These are phyloP conservation scores for Vulpes ferrilata DNA, from an alignment of 2,113 vertebrate genomes.

Conservation along the genomic window DNA sequence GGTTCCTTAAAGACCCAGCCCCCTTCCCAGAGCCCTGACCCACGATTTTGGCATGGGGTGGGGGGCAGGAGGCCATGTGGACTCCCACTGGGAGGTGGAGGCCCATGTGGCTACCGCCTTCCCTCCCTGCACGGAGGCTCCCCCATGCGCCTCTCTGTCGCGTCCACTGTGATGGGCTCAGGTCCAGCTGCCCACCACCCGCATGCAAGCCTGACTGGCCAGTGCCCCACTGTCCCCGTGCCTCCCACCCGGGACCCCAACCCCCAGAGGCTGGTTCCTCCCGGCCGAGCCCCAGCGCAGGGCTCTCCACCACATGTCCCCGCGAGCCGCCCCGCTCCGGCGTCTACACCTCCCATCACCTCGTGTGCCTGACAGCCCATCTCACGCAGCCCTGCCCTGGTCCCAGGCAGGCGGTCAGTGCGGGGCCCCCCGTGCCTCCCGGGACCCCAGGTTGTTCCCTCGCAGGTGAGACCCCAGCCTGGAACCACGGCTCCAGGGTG, in stretches of 20 bases:
- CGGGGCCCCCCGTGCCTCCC: neutral
- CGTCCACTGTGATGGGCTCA: accelerated
- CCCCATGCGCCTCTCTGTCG: accelerated
- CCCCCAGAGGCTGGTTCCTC: neutral
- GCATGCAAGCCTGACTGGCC: neutral
- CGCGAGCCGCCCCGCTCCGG: neutral
- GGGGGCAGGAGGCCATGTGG: neutral
- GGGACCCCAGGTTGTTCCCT: neutral
- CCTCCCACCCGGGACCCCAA: neutral
- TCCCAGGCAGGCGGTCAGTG: neutral
- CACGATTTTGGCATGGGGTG: neutral
- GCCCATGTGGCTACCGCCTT: accelerated
- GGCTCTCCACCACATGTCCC: neutral
- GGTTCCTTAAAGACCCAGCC: neutral
- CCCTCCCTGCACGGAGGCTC: too few species aligned
- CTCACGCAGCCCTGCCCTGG: neutral
- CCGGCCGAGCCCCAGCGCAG: neutral
- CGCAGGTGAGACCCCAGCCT: neutral
- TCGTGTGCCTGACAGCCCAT: accelerated
- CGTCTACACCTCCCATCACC: too few species aligned
- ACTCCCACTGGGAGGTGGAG: neutral
- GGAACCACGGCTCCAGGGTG: neutral
- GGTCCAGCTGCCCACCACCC: neutral
- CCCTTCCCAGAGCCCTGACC: neutral
- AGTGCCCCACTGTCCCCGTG: neutral